Evolutionary conservation across 2,888 invertebrate species (phyloP).

Genomic region (Serrognathus titanus): DNA sequence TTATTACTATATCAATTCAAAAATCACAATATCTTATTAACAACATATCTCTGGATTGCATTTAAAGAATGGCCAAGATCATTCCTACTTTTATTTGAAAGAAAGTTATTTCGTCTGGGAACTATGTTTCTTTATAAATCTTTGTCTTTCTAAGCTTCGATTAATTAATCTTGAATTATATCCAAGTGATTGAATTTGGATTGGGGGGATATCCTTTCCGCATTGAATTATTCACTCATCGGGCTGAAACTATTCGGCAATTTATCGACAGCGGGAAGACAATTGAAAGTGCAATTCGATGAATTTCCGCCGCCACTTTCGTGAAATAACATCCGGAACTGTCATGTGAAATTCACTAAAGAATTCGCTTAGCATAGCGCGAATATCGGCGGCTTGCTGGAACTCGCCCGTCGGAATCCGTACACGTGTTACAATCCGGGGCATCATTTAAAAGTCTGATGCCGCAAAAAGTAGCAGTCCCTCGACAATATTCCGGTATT

Average conservation of each 20-base stretch:
- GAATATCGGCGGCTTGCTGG: background rate
- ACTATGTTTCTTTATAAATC: too few relatives aligned
- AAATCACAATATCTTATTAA: too few relatives aligned
- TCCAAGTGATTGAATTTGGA: too few relatives aligned
- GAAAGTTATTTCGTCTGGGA: too few relatives aligned
- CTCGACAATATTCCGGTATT: background rate
- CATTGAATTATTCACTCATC: too few relatives aligned
- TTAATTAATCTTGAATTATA: too few relatives aligned
- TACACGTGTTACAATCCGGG: slow-evolving; percentile 1
- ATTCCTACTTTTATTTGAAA: too few relatives aligned
- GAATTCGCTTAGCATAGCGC: slow-evolving; percentile 1
- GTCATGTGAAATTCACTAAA: background rate
- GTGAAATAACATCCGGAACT: background rate
- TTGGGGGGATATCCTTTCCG: too few relatives aligned
- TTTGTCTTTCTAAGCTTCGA: too few relatives aligned
- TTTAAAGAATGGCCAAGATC: too few relatives aligned
- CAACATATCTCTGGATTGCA: too few relatives aligned
- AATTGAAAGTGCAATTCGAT: background rate
- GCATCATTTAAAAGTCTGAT: slow-evolving; percentile 1
- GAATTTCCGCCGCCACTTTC: background rate
- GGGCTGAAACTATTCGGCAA: background rate
- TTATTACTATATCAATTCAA: too few relatives aligned
- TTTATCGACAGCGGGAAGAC: background rate
- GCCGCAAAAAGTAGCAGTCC: background rate
- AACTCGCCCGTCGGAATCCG: background rate